These are phyloP conservation scores for Acheta domesticus DNA, from an alignment of 2,888 invertebrate genomes.

Conservation along the genomic window DNA sequence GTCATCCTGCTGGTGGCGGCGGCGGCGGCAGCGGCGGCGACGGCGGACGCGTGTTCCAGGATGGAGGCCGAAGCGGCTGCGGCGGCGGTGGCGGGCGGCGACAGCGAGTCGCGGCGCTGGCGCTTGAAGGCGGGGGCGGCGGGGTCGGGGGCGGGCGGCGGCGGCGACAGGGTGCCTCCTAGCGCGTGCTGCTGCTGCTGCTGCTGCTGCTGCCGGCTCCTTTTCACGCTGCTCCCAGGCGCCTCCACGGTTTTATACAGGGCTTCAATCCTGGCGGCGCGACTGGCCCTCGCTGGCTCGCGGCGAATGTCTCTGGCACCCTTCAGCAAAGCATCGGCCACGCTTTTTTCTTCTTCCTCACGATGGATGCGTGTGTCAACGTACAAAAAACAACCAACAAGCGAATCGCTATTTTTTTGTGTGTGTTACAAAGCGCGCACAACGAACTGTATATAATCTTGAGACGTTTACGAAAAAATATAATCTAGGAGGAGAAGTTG, in stretches of 20 bases:
- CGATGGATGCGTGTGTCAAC: not conserved
- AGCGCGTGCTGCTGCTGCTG: not conserved
- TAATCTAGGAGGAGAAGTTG: not conserved
- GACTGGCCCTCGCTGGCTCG: not conserved
- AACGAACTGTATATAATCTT: not conserved
- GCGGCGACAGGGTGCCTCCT: not conserved
- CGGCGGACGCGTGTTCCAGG: slow-evolving; percentile 40
- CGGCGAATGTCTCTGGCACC: not conserved
- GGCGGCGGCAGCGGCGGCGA: slow-evolving; percentile 45
- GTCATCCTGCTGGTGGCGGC: slow-evolving; percentile 43
- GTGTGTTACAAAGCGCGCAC: not conserved
- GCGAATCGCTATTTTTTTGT: not conserved
- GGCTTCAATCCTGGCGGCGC: not conserved
- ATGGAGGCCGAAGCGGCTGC: slow-evolving; percentile 43
- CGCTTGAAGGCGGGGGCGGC: slow-evolving; percentile 35
- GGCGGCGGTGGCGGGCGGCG: slow-evolving; percentile 38
- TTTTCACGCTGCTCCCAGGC: not conserved
- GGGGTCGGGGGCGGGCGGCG: slow-evolving; percentile 18
- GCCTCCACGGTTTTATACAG: slow-evolving; percentile 2
- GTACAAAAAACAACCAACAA: not conserved
- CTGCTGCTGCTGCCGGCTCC: not conserved
- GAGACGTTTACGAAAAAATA: not conserved
- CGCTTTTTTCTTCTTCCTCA: not conserved
- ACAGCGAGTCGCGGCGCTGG: slow-evolving; percentile 36
- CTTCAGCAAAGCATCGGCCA: not conserved